Base-by-base conservation (phyloP, 2,888 invertebrate species). In the Drosophila nr. fundita region DNA sequence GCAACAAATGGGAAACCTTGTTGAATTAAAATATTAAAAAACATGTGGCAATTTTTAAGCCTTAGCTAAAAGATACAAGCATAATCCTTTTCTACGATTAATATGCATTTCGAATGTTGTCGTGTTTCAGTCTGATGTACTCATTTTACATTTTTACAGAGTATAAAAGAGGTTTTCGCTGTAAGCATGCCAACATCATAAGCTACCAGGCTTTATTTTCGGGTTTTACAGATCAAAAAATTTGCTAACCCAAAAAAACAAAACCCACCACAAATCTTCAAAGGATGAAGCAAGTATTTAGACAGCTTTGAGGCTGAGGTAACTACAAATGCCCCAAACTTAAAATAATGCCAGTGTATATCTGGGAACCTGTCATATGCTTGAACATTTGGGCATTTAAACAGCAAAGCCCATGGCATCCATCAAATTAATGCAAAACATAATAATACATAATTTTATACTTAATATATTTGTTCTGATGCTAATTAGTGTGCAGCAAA, bases 401-500 rank as follows among this genome's bases (percentile, higher is more conserved):
- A 13, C 24, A 55, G 50, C 5, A 36, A 30, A 18, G 7, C 68
- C 57, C 11, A 10, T 50, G 50, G 67, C 68, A 36, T n/a, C 27
- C 24, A 8, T 21, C 65, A 68, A 75, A 68, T 71, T 75, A 65
- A 65, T 4, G 2, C 24, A 36, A 36, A 38, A 55, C 27, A 55
- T 29, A 34, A 10, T 21, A 45, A 2, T 4, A 8, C 2, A 10
- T 24, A 1, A 54, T 11, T 24, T 6, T 11, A 24, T 36, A 36
- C 6, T n/a, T 38, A n/a, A 38, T 38, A n/a, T 27, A 4, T 27
- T 59, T 59, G 49, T 15, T 15, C n/a, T 36, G 24, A 38, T 68
- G 68, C 61, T 76, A 76, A 79, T 76, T 78, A 66, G 53, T 38
- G 38, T 21, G 57, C 59, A 38, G 27, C 32, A 40, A 36, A 48